Percentiles rank a stretch among this genome's conserved stretches.
These are phyloP conservation scores for Choristoneura rosaceana DNA, from an alignment of 2,888 invertebrate species.

Conservation along the genomic window DNA sequence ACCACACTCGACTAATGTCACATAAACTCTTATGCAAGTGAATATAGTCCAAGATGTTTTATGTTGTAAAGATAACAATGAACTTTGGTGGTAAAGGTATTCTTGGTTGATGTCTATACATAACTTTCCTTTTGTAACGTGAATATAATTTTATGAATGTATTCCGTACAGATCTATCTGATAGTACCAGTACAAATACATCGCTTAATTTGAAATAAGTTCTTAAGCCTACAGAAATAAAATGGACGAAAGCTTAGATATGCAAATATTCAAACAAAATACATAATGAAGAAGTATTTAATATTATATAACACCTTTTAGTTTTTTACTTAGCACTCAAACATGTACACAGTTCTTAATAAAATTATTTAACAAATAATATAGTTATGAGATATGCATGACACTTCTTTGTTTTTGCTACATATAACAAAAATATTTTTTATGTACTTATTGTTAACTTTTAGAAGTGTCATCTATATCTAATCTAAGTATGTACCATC, in stretches of 20 bases:
- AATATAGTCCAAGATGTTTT: too few species aligned
- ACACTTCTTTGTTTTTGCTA: slow-evolving; percentile 17
- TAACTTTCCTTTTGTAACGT: not conserved
- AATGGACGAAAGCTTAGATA: slow-evolving; percentile 17
- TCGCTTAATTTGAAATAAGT: not conserved
- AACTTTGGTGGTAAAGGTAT: too few species aligned
- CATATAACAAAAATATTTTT: slow-evolving; percentile 21
- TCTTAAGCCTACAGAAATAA: not conserved
- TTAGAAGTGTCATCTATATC: slow-evolving; percentile 21
- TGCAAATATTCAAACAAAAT: slow-evolving; percentile 17
- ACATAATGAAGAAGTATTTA: slow-evolving; percentile 12
- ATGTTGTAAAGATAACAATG: too few species aligned
- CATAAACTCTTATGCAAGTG: too few species aligned
- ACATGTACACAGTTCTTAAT: slow-evolving; percentile 12
- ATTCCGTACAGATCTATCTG: not conserved
- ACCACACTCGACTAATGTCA: too few species aligned
- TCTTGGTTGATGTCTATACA: too few species aligned
- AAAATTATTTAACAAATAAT: slow-evolving; percentile 36
- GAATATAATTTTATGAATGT: not conserved
- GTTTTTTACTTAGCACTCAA: slow-evolving; percentile 22
- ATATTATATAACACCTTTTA: slow-evolving; percentile 27
- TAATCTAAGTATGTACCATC: slow-evolving; percentile 22
- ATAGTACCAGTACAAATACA: not conserved
- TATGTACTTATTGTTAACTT: slow-evolving; percentile 24
- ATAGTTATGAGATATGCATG: slow-evolving; percentile 25